Percentiles rank a stretch among this genome's conserved stretches.
These are phyloP conservation scores for Pyrgus malvae DNA, from an alignment of 2,888 invertebrate species.

Conservation along the genomic window DNA sequence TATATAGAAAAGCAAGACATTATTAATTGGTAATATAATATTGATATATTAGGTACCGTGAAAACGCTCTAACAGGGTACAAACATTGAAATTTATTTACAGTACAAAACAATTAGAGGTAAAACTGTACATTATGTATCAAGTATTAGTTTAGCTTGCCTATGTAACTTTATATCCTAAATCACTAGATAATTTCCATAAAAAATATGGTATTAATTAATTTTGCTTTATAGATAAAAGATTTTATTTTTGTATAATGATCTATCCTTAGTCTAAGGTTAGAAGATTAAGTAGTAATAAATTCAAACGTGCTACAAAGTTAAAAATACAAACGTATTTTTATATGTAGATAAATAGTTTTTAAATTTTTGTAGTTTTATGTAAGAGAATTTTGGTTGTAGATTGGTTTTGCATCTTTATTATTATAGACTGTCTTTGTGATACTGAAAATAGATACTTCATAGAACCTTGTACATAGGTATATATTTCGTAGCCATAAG, in stretches of 20 bases:
- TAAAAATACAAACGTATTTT: slow-evolving; percentile 23
- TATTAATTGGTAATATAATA: too few species aligned
- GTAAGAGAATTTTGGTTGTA: slow-evolving; percentile 4
- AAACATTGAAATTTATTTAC: slow-evolving; percentile 20
- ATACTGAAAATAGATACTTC: slow-evolving; percentile 21
- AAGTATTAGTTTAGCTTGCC: slow-evolving; percentile 20
- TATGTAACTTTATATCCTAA: background rate
- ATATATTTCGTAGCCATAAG: slow-evolving; percentile 10
- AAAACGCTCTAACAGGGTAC: slow-evolving; percentile 11
- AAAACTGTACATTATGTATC: slow-evolving; percentile 4
- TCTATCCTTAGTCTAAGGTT: slow-evolving; percentile 11
- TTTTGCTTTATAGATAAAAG: slow-evolving; percentile 9
- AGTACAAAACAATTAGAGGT: slow-evolving; percentile 17
- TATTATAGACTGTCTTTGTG: slow-evolving; percentile 25
- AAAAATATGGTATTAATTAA: background rate
- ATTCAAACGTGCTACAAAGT: slow-evolving; percentile 20
- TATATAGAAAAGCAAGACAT: too few species aligned
- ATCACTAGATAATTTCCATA: background rate
- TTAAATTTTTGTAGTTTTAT: slow-evolving; percentile 5
- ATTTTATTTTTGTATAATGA: slow-evolving; percentile 28
- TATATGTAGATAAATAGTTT: slow-evolving; percentile 18
- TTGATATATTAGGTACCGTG: too few species aligned
- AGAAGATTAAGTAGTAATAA: slow-evolving; percentile 9
- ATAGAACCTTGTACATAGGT: slow-evolving; percentile 13
- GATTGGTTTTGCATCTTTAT: slow-evolving; percentile 13